phyloP scores from a whole-genome alignment of 2,113 vertebrate genomes.

The Jaculus jaculus region DNA sequence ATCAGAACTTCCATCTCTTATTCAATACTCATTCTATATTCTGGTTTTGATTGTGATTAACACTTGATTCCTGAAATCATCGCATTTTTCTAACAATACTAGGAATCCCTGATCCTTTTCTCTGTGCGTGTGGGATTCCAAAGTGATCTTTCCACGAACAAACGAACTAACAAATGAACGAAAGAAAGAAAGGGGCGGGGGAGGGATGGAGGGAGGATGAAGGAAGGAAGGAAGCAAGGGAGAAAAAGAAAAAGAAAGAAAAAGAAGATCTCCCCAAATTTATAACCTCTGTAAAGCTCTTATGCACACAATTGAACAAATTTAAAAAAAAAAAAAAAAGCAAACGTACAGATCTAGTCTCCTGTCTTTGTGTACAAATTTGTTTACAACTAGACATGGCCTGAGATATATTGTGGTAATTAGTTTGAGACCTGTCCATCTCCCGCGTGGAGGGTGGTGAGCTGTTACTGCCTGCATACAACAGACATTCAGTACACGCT shows the following conservation, averaged over 20 bases:
- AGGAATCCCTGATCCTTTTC: not conserved
- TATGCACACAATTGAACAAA: not conserved
- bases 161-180: too few relatives aligned
- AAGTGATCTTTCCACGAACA: not conserved
- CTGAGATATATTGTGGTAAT: not conserved
- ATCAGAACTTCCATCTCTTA: not conserved
- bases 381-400: not conserved
- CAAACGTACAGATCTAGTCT: not conserved
- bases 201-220: too few relatives aligned
- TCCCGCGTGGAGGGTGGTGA: not conserved
- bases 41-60: not conserved
- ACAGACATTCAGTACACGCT: not conserved
- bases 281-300: not conserved
- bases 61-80: not conserved
- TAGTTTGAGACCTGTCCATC: not conserved
- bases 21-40: not conserved
- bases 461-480: not conserved
- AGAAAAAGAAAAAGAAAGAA: too few relatives aligned
- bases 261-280: conserved; percentile 11
- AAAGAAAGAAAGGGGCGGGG: too few relatives aligned
- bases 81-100: not conserved
- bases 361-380: not conserved
- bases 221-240: too few relatives aligned
- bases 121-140: not conserved
- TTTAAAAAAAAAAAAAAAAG: not conserved